Evolutionary conservation across 2,888 invertebrate species (phyloP).

Genomic region (Tetrapedia diversipes): DNA sequence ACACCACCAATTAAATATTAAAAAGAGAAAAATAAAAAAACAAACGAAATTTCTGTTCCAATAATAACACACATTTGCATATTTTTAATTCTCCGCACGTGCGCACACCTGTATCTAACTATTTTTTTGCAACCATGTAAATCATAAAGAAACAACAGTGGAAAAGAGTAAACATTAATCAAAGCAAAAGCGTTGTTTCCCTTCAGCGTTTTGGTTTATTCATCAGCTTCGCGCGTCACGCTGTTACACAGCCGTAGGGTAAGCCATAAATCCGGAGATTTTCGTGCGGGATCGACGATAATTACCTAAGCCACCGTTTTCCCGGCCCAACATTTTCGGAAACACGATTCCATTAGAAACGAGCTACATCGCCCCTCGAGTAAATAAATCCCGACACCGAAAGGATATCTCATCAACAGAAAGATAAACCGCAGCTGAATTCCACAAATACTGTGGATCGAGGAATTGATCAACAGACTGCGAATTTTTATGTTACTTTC

Average conservation of each 20-base stretch:
- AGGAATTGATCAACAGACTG: too few relatives aligned
- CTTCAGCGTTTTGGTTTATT: neutral
- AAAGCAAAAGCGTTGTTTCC: neutral
- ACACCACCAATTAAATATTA: too few relatives aligned
- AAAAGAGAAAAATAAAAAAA: neutral
- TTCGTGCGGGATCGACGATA: neutral
- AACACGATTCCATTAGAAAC: slow-evolving; percentile 2
- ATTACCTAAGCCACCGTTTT: slow-evolving; percentile 6
- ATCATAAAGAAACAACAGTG: neutral
- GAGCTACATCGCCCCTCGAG: too few relatives aligned
- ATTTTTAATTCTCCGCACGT: neutral
- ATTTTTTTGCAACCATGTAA: neutral
- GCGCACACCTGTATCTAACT: neutral
- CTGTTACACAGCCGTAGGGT: neutral
- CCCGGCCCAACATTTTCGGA: neutral
- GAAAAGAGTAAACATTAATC: neutral
- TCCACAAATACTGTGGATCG: neutral
- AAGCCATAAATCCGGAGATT: slow-evolving; percentile 1
- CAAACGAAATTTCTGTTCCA: neutral
- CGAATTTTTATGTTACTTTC: too few relatives aligned
- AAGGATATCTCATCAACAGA: slow-evolving; percentile 84
- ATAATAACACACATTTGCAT: neutral
- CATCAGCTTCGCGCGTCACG: neutral
- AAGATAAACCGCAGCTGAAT: slow-evolving; percentile 84
- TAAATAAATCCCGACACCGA: neutral